Base-by-base conservation (phyloP, 2,113 vertebrate species). In the Ameiurus melas region DNA sequence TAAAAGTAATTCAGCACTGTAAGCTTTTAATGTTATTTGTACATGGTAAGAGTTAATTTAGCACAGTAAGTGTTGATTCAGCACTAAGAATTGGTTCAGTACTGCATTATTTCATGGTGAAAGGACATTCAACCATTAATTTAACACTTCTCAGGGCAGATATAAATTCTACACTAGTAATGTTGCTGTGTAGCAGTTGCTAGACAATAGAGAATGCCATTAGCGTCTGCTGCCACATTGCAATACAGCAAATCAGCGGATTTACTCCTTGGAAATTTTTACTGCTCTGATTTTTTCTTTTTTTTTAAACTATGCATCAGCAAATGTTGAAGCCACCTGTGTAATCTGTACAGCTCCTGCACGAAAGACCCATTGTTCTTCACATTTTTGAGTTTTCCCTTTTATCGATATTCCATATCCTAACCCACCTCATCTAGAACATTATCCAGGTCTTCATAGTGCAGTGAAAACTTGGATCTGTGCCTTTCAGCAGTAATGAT, bases 171-270 rank as follows among this genome's bases (percentile, higher is more conserved):
- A 27, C 19, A 36, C 25, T 47, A 47, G 13, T n/a, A 83, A 84
- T 66, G 22, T n/a, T 84, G 60, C 62, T 51, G 14, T 53, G 27
- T 39, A 73, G 64, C 57, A 57, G 66, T 58, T 66, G 71, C 73
- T 47, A 89, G 85, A 87, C 58, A 47, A 90, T 62, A 86, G 55
- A 84, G 58, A 73, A 78, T 30, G 84, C 73, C 77, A 73, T 89
- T 87, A 89, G 27, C 43, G 43, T 86, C 55, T 70, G 47, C 88
- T 60, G 66, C 68, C 77, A 87, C 27, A 9, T 2, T 30, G 39
- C 47, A 85, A 17, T 79, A 81, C 47, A 86, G 70, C 75, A 64
- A 88, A 86, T 58, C 64, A 87, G 89, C 51, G 39, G 78, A 75
- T 88, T 90, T 84, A 86, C 77, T 47, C n/a, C 60, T 43, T 36